Conservation (phyloP, 1,140 invertebrate species). For the Vanessa tameamea region DNA sequence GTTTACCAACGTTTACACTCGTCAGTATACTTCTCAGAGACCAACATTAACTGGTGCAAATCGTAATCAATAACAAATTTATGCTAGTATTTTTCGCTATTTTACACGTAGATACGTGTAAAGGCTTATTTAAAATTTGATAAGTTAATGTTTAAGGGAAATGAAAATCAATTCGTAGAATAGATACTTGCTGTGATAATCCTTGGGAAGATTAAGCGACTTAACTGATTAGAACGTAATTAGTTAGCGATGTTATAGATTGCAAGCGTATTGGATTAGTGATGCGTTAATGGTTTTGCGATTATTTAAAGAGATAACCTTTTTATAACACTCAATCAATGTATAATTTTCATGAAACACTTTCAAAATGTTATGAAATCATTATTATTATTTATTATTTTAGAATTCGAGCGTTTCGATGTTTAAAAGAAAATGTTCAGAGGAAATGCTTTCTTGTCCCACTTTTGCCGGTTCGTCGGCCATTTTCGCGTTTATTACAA, state of each 20-base stretch:
- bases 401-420: slow-evolving; percentile 12
- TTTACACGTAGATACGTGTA: not conserved
- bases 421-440: slow-evolving; percentile 56
- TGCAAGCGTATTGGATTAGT: slow-evolving; percentile 8
- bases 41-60: slow-evolving; percentile 11
- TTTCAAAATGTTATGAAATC: no score
- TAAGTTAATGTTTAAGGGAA: not conserved
- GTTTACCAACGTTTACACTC: slow-evolving; percentile 16
- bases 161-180: not conserved
- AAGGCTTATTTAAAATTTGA: not conserved
- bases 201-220: slow-evolving; percentile 23
- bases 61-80: not conserved
- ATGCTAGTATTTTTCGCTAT: not conserved
- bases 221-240: slow-evolving; percentile 35
- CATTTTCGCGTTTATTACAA: slow-evolving; percentile 64
- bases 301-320: not conserved
- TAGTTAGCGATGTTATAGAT: slow-evolving; percentile 23
- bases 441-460: slow-evolving; percentile 66
- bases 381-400: not conserved
- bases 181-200: slow-evolving; percentile 21
- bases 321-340: not conserved
- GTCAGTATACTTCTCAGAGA: slow-evolving; percentile 9
- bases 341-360: no score
- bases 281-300: not conserved
- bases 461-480: slow-evolving; percentile 72